phyloP scores from a whole-genome alignment of 2,888 invertebrate genomes.

The Callyntrura sp. region DNA sequence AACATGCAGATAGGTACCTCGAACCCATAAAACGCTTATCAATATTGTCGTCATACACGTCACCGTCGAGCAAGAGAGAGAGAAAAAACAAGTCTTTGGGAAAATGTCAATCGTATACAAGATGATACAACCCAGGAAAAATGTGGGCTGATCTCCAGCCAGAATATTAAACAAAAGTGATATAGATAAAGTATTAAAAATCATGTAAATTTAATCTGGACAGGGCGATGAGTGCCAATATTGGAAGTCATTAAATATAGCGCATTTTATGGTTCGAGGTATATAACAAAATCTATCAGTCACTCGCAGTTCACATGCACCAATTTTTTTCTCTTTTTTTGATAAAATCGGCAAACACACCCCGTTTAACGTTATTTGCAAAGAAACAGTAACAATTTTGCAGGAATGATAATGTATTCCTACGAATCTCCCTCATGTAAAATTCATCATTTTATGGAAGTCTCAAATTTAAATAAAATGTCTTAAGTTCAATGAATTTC shows the following conservation, averaged over 20 bases:
- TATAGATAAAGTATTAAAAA: slow-evolving; percentile 2
- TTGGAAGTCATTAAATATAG: neutral
- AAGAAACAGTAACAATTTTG: neutral
- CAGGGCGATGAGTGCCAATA: neutral
- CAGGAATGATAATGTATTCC: neutral
- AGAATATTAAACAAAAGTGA: slow-evolving; percentile 12
- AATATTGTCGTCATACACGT: slow-evolving; percentile 6
- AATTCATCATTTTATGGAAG: neutral
- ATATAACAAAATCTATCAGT: neutral
- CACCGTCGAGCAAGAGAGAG: neutral
- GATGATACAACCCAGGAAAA: slow-evolving; percentile 2
- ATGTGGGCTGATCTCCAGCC: slow-evolving; percentile 42
- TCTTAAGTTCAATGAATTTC: slow-evolving; percentile 31
- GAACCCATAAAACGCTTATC: slow-evolving; percentile 27
- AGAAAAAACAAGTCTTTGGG: neutral
- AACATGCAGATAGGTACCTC: no score
- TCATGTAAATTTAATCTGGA: neutral
- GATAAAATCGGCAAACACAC: neutral
- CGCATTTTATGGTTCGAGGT: neutral
- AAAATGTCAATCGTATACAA: slow-evolving; percentile 15
- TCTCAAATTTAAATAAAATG: neutral
- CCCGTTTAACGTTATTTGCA: neutral
- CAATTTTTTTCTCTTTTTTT: neutral
- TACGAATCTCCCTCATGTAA: neutral
- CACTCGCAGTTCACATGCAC: slow-evolving; percentile 39